Evolutionary conservation across 2,797 vertebrate species (phyloP), one percentile per base, ranked within the genome.

Genomic region (Coendou prehensilis): DNA sequence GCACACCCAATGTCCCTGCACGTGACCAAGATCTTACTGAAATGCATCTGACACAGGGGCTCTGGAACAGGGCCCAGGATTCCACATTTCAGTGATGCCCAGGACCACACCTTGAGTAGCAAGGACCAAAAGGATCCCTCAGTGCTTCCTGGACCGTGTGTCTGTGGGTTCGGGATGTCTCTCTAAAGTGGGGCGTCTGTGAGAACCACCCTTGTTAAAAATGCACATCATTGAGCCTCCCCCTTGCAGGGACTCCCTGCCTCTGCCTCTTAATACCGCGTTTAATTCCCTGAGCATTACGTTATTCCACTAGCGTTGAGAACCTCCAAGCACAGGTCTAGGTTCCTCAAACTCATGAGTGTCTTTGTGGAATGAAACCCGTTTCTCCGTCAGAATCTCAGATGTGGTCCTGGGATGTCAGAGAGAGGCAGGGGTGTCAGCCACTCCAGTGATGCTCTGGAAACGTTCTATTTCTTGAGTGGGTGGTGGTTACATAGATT

Each of bases 121-220:
- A 86, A 61, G 76, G 56, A 67, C 41, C 33, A 15, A 23, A 52
- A 23, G 18, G 59, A 22, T 47, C 45, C 37, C 3, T 1, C 0
- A 10, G 56, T 15, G 22, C 52, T 45, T 9, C 30, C 69, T 71
- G 75, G 33, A 23, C 76, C 64, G 14, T 80, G 47, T 9, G 28
- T 88, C 73, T 73, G 18, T 45, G 54, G 30, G 28, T 47, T 37
- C 28, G 2, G 59, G 0, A 18, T 30, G 18, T 52, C 26, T 71
- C 15, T 94, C 30, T 56, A 13, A 30, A 14, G 9, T 3, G 0
- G 10, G 2, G 9, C 22, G 2, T 79, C 83, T 69, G 71, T 57
- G 80, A 94, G 56, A 87, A 33, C 28, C 28, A 80, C 33, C 57
- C 37, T 91, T 69, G 28, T 86, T 69, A 78, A 69, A 82, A 57